Percentiles rank a stretch among this genome's conserved stretches.
These are phyloP conservation scores for Myotis vivesi DNA, from an alignment of 2,797 vertebrate species.

Conservation along the genomic window DNA sequence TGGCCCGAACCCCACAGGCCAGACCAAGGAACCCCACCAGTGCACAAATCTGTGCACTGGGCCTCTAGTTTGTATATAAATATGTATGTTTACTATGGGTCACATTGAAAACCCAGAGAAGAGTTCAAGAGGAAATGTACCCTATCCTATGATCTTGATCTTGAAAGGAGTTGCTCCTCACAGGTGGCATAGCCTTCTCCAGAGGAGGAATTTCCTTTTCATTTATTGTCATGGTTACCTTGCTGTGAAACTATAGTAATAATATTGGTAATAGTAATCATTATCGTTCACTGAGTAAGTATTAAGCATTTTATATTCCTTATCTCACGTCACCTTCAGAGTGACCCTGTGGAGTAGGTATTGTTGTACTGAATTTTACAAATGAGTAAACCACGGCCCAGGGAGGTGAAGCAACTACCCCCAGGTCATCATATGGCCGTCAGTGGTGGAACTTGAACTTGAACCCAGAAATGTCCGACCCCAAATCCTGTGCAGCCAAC, in stretches of 20 bases:
- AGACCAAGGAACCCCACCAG: too few species aligned
- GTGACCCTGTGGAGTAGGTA: neutral
- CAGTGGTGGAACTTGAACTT: neutral
- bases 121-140: neutral
- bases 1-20: too few species aligned
- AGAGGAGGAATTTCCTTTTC: neutral
- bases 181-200: neutral
- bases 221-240: neutral
- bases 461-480: neutral
- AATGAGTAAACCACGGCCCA: neutral
- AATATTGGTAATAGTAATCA: rapidly evolving
- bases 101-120: neutral
- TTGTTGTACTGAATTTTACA: neutral
- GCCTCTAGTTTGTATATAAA: neutral
- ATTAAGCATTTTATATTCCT: neutral
- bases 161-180: neutral
- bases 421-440: neutral
- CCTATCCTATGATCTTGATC: neutral
- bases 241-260: too few species aligned
- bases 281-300: neutral
- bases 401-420: neutral
- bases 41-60: too few species aligned
- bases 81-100: neutral
- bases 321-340: neutral
- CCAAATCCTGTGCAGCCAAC: neutral